phyloP scores from a whole-genome alignment of 2,888 invertebrate species.

The Melieria crassipennis region DNA sequence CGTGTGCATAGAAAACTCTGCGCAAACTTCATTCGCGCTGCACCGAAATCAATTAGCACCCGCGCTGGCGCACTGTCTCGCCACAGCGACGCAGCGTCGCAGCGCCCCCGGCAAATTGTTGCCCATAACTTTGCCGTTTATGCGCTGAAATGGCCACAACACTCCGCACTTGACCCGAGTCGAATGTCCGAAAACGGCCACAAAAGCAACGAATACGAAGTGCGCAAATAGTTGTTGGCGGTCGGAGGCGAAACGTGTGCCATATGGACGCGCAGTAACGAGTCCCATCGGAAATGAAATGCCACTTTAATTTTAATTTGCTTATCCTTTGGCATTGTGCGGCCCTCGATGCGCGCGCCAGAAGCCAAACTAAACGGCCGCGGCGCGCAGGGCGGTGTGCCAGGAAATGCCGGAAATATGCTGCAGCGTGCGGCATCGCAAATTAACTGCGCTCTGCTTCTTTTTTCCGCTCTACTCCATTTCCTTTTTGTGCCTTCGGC shows the following conservation, averaged over 20 bases:
- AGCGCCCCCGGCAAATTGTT: not conserved
- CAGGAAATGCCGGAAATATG: conserved; percentile 28
- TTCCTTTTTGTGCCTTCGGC: not conserved
- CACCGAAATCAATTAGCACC: conserved; percentile 36
- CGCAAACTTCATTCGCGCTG: conserved; percentile 29
- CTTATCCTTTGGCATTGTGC: conserved; percentile 31
- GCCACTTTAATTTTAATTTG: conserved; percentile 39
- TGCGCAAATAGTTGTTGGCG: no score
- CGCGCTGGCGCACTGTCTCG: not conserved
- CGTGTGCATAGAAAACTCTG: not conserved
- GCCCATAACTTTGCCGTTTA: no score
- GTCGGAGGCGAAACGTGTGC: not conserved
- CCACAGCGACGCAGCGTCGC: not conserved
- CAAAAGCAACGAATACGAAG: conserved; percentile 21
- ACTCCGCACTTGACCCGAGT: not conserved
- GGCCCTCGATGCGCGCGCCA: not conserved
- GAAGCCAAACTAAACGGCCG: not conserved
- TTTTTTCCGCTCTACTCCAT: conserved; percentile 2
- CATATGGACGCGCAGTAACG: conserved; percentile 30
- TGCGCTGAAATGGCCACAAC: not conserved
- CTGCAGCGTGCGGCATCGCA: conserved; percentile 18
- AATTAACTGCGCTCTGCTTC: conserved; percentile 29
- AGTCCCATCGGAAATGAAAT: conserved; percentile 35
- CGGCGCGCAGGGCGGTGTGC: not conserved
- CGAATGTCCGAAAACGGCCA: not conserved